Conservation (phyloP, 2,113 vertebrate genomes). For the Scolopax mira region DNA sequence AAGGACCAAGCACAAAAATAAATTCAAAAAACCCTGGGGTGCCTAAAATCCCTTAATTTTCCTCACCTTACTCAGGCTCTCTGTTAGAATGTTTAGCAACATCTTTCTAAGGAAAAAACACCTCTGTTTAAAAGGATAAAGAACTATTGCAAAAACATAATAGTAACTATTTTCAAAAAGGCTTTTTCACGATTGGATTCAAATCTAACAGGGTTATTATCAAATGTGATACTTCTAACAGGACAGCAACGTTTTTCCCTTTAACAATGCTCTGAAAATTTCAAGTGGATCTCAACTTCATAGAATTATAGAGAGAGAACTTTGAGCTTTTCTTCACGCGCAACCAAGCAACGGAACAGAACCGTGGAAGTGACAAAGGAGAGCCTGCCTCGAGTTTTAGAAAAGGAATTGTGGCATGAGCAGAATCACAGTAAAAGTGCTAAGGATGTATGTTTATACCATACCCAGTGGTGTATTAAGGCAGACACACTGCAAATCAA, state of each 20-base stretch:
- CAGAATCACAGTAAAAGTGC: not conserved
- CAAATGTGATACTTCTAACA: not conserved
- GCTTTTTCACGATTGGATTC: not conserved
- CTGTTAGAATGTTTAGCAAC: not conserved
- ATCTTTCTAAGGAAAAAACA: not conserved
- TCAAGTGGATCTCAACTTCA: not conserved
- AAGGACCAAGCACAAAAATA: not conserved
- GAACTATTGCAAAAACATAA: not conserved
- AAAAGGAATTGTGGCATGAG: not conserved
- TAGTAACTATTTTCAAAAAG: not conserved
- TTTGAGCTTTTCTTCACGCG: not conserved
- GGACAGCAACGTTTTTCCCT: not conserved
- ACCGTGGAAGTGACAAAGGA: not conserved
- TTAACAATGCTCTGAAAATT: not conserved
- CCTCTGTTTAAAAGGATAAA: not conserved
- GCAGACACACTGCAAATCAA: conserved; percentile 94
- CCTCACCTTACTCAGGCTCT: not conserved
- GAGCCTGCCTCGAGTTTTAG: not conserved
- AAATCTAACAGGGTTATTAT: not conserved
- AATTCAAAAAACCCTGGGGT: not conserved
- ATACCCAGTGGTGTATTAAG: conserved; percentile 93
- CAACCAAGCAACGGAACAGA: not conserved
- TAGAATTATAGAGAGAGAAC: not conserved
- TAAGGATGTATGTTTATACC: not conserved
- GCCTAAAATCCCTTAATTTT: not conserved